Base-by-base conservation (phyloP, 2,888 invertebrate species). In the Stenchaetothrips biformis region DNA sequence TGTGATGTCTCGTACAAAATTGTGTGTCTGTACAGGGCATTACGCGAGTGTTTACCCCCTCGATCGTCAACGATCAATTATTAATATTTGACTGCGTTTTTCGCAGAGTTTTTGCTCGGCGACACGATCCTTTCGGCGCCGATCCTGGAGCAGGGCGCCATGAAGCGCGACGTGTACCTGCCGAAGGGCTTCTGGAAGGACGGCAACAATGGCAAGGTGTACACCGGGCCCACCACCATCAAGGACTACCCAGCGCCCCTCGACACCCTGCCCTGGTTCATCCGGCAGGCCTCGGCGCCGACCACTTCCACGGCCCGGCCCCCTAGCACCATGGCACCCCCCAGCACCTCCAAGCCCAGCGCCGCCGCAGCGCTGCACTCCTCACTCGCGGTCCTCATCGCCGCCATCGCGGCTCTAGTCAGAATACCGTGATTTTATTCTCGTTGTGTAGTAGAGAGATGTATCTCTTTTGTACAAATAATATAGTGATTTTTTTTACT, bases 91-190 rank as follows among this genome's bases (percentile, higher is more conserved):
- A 37, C 37, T 37, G 1, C n/a, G 67, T 79, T 80, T 79, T 82
- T 86, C 86, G 0, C 88, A 95, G 95, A 95, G 86, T 96, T 91
- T 85, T 88, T 95, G 37, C 88, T 96, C 13, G 96, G 95, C 4
- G 92, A 94, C 83, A 88, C 89, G 79, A 90, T 95, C 74, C 87
- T 96, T 80, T 93, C 93, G 0, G 96, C 96, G 0, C 96, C 96
- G 0, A 90, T 96, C 0, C 84, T 95, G 16, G 87, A 87, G 62
- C 88, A 92, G 86, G 91, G 90, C 0, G 90, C 91, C 0, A 87
- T 85, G 0, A 85, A 87, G 0, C 90, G 95, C 8, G 90, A 93
- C 85, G 89, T 96, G 79, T 95, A 94, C 87, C 88, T 95, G 1
- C 95, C 95, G 0, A 86, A 84, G 7, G 96, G 95, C 1, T 87